Base-by-base conservation (phyloP, 2,797 vertebrate species). In the Apogon hyalosoma region DNA sequence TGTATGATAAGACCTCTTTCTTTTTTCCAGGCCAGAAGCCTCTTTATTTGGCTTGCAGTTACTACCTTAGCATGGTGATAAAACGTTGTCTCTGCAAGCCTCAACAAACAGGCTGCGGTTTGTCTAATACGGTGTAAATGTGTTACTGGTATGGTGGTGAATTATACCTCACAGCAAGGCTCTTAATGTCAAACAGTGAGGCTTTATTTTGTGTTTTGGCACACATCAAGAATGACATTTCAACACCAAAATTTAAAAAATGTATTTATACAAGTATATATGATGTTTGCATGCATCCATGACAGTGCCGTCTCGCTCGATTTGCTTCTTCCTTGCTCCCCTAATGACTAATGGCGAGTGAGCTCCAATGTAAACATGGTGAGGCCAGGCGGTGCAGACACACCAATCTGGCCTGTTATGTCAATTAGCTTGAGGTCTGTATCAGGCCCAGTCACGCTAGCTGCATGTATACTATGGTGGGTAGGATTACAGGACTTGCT, bases 281-380 rank as follows among this genome's bases (percentile, higher is more conserved):
- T 77, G 60, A 75, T 82, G 59, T 79, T 85, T 82, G 82, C 85
- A 82, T 15, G 70, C 79, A 86, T 86, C 75, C 84, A 71, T 83
- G 83, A 79, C 85, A 47, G 57, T 74, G 75, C 39, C 36, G 62
- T 77, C 55, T 76, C 41, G 63, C 82, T 69, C 42, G 11, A 75
- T 85, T 86, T 75, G 83, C 33, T 63, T 76, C 54, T 69, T 45
- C 66, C 64, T 56, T 50, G 36, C 31, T 13, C 64, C 66, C 84
- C 41, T 53, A 63, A 75, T 85, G 81, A 89, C 63, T 86, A 75
- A 77, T 58, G 62, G 63, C 21, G 51, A 68, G 54, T 53, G 58
- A 57, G 77, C 63, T 85, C 87, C 90, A 89, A 74, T 50, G 79
- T 87, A 89, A 91, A 92, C 80, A 88, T 6, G 16, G 39, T 9